phyloP scores from a whole-genome alignment of 2,888 invertebrate species.

The Microctonus brassicae region DNA sequence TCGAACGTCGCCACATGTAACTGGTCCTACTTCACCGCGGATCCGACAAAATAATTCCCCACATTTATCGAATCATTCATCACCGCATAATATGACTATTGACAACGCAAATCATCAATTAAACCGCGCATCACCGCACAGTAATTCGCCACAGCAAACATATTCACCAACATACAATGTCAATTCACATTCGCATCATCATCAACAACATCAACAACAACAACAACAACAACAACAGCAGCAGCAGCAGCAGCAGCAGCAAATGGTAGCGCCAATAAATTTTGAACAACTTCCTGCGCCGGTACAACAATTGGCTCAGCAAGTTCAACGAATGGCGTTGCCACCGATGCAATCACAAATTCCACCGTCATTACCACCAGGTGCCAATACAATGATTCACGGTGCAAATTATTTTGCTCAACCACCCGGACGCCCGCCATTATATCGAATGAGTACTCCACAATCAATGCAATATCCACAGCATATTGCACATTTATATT shows the following conservation, averaged over 20 bases:
- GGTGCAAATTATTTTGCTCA: conserved; percentile 66
- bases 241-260: conserved; percentile 37
- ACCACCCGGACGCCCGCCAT: conserved; percentile 67
- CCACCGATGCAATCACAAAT: conserved; percentile 58
- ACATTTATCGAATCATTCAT: conserved; percentile 52
- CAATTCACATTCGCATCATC: conserved; percentile 4
- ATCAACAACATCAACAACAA: conserved; percentile 51
- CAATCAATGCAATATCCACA: conserved; percentile 63
- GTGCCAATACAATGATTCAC: conserved; percentile 63
- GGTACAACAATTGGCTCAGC: conserved; percentile 67
- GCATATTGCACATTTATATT: conserved; percentile 60
- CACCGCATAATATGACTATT: conserved; percentile 51
- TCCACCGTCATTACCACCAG: conserved; percentile 61
- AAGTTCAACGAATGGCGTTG: conserved; percentile 67
- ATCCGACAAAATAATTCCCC: conserved; percentile 49
- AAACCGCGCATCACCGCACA: conserved; percentile 58
- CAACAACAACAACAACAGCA: neutral
- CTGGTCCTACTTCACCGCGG: conserved; percentile 44
- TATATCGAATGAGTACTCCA: conserved; percentile 61
- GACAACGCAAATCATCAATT: conserved; percentile 53
- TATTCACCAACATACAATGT: conserved; percentile 23
- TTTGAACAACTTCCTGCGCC: conserved; percentile 66
- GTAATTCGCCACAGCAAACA: conserved; percentile 27
- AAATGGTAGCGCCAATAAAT: conserved; percentile 62
- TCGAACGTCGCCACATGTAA: conserved; percentile 56